phyloP scores from a whole-genome alignment of 92 coral and sea anemone genomes.

The Diadumene lineata region DNA sequence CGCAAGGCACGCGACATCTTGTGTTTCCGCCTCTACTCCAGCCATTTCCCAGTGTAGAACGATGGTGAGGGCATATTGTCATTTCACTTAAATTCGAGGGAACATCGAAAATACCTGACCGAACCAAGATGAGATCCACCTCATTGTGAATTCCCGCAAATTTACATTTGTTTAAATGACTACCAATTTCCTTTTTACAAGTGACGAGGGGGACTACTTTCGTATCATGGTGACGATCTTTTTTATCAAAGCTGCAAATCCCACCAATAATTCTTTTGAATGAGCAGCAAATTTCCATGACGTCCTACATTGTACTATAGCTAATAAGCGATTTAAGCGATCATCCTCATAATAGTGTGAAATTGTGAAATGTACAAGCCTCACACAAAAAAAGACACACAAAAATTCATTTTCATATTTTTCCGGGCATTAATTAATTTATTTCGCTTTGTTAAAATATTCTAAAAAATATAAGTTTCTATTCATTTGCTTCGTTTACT shows the following conservation, averaged over 20 bases:
- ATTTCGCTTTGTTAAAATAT: too few relatives aligned
- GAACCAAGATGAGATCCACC: slow-evolving; percentile 48
- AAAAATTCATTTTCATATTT: too few relatives aligned
- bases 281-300: slow-evolving; percentile 17
- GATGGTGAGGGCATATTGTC: slow-evolving; percentile 55
- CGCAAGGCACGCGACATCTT: slow-evolving; percentile 43
- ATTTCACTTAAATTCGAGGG: slow-evolving; percentile 15
- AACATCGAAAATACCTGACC: slow-evolving; percentile 26
- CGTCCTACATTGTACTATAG: too few relatives aligned
- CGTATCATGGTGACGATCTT: slow-evolving; percentile 39
- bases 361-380: too few relatives aligned
- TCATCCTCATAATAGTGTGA: too few relatives aligned
- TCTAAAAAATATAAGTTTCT: too few relatives aligned
- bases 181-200: slow-evolving; percentile 28
- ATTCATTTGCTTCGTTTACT: too few relatives aligned
- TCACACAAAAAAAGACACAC: too few relatives aligned
- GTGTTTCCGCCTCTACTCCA: slow-evolving; percentile 54
- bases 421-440: too few relatives aligned
- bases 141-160: slow-evolving; percentile 49
- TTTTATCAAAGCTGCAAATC: slow-evolving; percentile 29
- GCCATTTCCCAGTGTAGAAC: slow-evolving; percentile 47
- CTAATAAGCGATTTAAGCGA: too few relatives aligned
- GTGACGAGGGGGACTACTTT: slow-evolving; percentile 34
- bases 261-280: slow-evolving; percentile 48
- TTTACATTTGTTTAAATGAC: slow-evolving; percentile 20